Evolutionary conservation across 2,113 vertebrate species (phyloP), one percentile per base, ranked within the genome.

Genomic region (Cercocebus atys): DNA sequence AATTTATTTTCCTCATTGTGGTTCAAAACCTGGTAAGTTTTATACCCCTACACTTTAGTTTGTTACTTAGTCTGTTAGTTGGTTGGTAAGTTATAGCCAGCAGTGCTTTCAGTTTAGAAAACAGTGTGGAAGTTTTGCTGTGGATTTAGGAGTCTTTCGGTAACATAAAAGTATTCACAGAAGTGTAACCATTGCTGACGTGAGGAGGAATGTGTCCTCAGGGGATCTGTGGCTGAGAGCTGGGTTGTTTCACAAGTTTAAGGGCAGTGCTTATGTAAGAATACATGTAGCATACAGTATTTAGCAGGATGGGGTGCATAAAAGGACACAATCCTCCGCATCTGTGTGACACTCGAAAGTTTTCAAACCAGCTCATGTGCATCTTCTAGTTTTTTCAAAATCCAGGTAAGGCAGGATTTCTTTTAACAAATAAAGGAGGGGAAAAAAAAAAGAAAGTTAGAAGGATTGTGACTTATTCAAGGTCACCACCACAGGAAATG

Each of bases 101-200:
- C 40, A n/a, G 40, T 50, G 20, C 25, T 84, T 87, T 95, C 38
- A 50, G 50, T 79, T 94, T 94, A 95, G 68, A 68, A 90, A 95
- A 93, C 23, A 72, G 7, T 35, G 9, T 68, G 27, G 75, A 52
- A 27, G 30, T 83, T 96, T 85, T 91, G 73, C 61, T 80, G 12
- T 93, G 32, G 20, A 45, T 83, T 83, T 64, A 70, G 40, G 52
- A 9, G 22, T 55, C 78, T 86, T 91, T 88, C 64, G 38, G 55
- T 70, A 75, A 75, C 75, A 61, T 50, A 32, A 87, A 79, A 83
- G 43, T 84, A 43, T 40, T 85, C n/a, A n/a, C 17, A 55, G 72
- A 75, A 45, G n/a, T 70, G 43, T 79, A 35, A 68, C 32, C 52
- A 55, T 47, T 73, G 80, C 47, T 80, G 68, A 38, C 72, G 12